Conservation (phyloP, 2,113 vertebrate species). For the Eulemur macaco region DNA sequence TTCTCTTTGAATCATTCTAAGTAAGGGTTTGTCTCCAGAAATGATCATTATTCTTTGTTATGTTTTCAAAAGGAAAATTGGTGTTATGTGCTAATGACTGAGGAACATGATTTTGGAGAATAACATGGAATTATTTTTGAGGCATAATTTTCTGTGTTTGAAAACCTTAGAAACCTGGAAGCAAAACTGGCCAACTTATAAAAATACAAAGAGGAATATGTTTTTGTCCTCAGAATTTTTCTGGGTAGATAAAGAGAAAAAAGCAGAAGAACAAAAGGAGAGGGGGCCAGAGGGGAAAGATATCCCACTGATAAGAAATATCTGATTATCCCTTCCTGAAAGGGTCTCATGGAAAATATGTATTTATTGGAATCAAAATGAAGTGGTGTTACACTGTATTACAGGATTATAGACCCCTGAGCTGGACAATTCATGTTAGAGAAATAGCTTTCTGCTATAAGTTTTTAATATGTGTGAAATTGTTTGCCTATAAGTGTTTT, state of each 20-base stretch:
- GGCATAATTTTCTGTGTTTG: slow-evolving; percentile 38
- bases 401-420: neutral
- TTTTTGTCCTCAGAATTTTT: neutral
- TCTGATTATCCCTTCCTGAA: neutral
- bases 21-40: slow-evolving; percentile 41
- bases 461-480: slow-evolving; percentile 42
- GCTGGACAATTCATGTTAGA: neutral
- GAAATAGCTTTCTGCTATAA: slow-evolving; percentile 19
- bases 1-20: slow-evolving; percentile 54
- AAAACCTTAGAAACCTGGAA: slow-evolving; percentile 40
- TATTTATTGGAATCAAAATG: neutral
- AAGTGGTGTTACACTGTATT: neutral
- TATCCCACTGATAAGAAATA: neutral
- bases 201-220: neutral
- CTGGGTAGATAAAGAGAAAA: slow-evolving; percentile 11
- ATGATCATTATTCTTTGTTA: slow-evolving; percentile 26
- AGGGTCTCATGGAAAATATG: neutral
- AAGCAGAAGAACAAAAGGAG: neutral
- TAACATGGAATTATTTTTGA: slow-evolving; percentile 41
- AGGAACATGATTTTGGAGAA: slow-evolving; percentile 45
- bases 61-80: slow-evolving; percentile 56
- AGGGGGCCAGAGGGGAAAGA: neutral
- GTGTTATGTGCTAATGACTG: slow-evolving; percentile 26
- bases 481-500: neutral
- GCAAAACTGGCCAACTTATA: slow-evolving; percentile 13